Percentiles rank a stretch among this genome's conserved stretches.
Evolutionary conservation across 2,888 invertebrate genomes (phyloP).

Genomic region (Aproaerema taeniolella): DNA sequence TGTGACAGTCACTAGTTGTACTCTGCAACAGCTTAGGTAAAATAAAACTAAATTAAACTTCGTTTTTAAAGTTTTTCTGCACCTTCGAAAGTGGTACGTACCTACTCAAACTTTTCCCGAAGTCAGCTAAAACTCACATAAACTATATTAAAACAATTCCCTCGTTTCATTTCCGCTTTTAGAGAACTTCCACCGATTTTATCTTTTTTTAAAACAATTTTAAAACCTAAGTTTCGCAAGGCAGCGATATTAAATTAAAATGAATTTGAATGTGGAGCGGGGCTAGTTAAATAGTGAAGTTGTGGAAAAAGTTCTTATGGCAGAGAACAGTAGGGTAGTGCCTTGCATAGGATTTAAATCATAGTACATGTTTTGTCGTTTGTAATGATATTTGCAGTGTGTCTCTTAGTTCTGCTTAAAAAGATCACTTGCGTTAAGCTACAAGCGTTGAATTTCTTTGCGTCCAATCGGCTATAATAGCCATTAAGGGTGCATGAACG

Average conservation of each 20-base stretch:
- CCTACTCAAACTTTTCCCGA: not conserved
- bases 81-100: not conserved
- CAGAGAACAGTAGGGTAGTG: no score
- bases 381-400: no score
- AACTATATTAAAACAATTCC: slow-evolving; percentile 14
- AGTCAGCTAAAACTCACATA: not conserved
- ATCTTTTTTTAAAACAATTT: slow-evolving; percentile 12
- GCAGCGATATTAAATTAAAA: slow-evolving; percentile 18
- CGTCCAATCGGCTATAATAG: no score
- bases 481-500: no score
- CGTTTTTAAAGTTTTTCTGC: not conserved
- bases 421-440: no score
- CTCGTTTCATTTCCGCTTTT: slow-evolving; percentile 9
- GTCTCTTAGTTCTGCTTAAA: no score
- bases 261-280: slow-evolving; percentile 11
- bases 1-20: not conserved
- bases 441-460: no score
- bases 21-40: not conserved
- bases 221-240: slow-evolving; percentile 11
- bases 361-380: no score
- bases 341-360: no score
- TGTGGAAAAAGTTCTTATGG: slow-evolving; percentile 6
- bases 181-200: slow-evolving; percentile 10
- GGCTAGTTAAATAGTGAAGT: slow-evolving; percentile 10
- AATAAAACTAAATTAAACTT: not conserved